Conservation (phyloP, 2,113 vertebrate species). For the Synodontis membranacea region DNA sequence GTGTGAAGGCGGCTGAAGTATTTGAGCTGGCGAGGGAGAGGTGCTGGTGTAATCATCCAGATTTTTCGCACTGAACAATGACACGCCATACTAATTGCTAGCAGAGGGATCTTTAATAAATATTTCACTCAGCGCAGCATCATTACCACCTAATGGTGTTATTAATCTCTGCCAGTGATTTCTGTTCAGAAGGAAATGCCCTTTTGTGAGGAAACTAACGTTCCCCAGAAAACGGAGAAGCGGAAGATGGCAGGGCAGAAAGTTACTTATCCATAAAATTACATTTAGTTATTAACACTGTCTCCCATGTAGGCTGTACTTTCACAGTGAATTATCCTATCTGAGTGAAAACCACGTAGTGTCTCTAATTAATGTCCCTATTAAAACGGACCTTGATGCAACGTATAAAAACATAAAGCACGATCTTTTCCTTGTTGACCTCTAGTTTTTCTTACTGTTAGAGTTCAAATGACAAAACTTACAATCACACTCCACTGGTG, state of each 20-base stretch:
- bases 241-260: constrained; percentile 37
- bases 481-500: neutral
- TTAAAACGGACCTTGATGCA: constrained; percentile 38
- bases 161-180: constrained; percentile 80
- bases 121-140: constrained; percentile 78
- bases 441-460: neutral
- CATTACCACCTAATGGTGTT: constrained; percentile 79
- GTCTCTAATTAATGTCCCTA: constrained; percentile 47
- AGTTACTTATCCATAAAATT: constrained; percentile 60
- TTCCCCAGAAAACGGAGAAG: constrained; percentile 48
- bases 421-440: neutral
- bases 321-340: constrained; percentile 49
- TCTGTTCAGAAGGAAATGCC: constrained; percentile 68
- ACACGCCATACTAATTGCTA: constrained; percentile 80
- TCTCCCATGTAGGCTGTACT: constrained; percentile 55
- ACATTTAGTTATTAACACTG: constrained; percentile 55
- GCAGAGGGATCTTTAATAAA: constrained; percentile 85
- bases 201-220: constrained; percentile 65
- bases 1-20: constrained; percentile 53
- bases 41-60: constrained; percentile 72
- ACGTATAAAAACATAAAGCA: constrained; percentile 2
- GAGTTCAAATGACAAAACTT: neutral
- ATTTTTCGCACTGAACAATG: constrained; percentile 77
- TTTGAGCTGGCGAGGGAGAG: constrained; percentile 39
- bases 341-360: constrained; percentile 43